Percentiles rank a stretch among this genome's conserved stretches.
Conservation (phyloP, 1,140 invertebrate species). For the Orius laevigatus region DNA sequence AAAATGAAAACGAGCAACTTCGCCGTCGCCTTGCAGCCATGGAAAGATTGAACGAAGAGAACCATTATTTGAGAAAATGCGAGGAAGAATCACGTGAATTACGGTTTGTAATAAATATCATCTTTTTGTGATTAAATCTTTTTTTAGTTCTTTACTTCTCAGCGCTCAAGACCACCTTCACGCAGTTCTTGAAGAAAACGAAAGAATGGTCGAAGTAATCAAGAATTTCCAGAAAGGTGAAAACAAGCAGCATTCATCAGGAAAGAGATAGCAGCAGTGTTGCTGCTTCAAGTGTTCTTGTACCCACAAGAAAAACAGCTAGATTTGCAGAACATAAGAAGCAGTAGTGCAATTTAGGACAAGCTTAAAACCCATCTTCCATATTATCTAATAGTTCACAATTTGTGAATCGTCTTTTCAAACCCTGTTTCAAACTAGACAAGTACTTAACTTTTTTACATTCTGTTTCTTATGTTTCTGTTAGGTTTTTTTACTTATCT, state of each 20-base stretch:
- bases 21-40: constrained; percentile 37
- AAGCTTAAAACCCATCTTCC: too few species aligned
- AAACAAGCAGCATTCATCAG: constrained; percentile 28
- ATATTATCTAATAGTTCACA: too few species aligned
- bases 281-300: constrained; percentile 39
- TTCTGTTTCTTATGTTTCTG: too few species aligned
- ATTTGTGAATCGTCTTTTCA: too few species aligned
- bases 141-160: constrained; percentile 30
- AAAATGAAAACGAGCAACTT: constrained; percentile 46
- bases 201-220: constrained; percentile 40
- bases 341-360: constrained; percentile 4
- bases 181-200: constrained; percentile 51
- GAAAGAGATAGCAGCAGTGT: constrained; percentile 47
- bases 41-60: constrained; percentile 44
- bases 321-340: constrained; percentile 9
- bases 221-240: constrained; percentile 26
- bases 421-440: too few species aligned
- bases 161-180: constrained; percentile 55
- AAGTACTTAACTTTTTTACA: too few species aligned
- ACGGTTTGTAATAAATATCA: constrained; percentile 21
- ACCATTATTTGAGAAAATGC: constrained; percentile 35
- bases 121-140: not conserved
- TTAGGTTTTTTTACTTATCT: too few species aligned
- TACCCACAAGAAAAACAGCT: constrained; percentile 16
- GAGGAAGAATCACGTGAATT: constrained; percentile 45